Conservation (phyloP, 2,113 vertebrate genomes). For the Brachypteracias leptosomus region DNA sequence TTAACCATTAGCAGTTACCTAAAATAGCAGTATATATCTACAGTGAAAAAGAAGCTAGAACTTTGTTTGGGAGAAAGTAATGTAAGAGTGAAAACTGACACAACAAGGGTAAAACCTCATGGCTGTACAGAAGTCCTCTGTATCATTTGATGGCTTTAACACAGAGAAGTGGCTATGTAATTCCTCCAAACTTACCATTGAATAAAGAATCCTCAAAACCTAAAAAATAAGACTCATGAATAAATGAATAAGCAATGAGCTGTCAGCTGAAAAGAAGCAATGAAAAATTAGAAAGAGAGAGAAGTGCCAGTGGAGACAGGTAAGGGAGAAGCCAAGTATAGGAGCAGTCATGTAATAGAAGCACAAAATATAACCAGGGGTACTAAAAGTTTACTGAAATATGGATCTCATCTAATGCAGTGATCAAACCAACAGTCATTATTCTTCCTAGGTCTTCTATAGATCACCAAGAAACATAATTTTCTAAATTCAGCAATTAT, state of each 20-base stretch:
- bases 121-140: not conserved
- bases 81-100: not conserved
- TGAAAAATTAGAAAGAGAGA: not conserved
- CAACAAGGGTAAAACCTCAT: not conserved
- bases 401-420: not conserved
- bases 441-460: not conserved
- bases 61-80: not conserved
- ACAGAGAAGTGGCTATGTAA: not conserved
- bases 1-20: not conserved
- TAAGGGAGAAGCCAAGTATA: not conserved
- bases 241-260: slow-evolving; percentile 4
- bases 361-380: not conserved
- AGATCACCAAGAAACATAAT: not conserved
- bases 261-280: slow-evolving; percentile 1
- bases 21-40: not conserved
- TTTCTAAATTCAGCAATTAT: not conserved
- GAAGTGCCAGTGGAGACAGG: not conserved
- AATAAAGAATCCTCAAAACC: not conserved
- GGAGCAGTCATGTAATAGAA: not conserved
- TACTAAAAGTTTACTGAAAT: not conserved
- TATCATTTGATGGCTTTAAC: not conserved
- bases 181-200: not conserved
- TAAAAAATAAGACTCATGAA: not conserved
- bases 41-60: not conserved
- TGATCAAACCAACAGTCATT: not conserved